phyloP scores from a whole-genome alignment of 1,140 invertebrate genomes.

The Pseudomyrmex sp. region DNA sequence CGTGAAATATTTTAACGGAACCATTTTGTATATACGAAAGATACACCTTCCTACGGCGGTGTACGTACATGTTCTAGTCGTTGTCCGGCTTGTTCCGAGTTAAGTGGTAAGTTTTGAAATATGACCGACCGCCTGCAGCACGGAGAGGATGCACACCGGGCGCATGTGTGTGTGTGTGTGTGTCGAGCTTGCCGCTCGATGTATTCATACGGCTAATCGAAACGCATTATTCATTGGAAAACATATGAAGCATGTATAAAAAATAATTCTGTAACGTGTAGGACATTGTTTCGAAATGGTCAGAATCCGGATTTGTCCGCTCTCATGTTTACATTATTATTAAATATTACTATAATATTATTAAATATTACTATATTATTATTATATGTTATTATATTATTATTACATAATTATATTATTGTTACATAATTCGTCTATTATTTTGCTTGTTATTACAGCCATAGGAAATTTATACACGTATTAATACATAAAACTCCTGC shows the following conservation, averaged over 20 bases:
- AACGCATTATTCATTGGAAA: neutral
- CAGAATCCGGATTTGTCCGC: too few species aligned
- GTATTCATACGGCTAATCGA: conserved; percentile 4
- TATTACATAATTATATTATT: too few species aligned
- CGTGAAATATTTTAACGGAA: conserved; percentile 64
- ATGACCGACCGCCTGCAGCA: conserved; percentile 47
- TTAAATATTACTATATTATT: too few species aligned
- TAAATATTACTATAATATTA: too few species aligned
- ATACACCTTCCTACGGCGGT: conserved; percentile 36
- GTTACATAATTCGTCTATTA: too few species aligned
- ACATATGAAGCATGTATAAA: neutral
- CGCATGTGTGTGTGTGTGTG: neutral
- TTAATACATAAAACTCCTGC: too few species aligned
- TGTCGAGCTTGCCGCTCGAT: neutral
- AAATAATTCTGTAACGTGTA: too few species aligned
- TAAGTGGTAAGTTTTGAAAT: conserved; percentile 80
- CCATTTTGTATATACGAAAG: conserved; percentile 49
- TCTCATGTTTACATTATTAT: too few species aligned
- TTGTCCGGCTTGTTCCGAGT: conserved; percentile 63
- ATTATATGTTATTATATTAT: too few species aligned
- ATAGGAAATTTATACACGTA: too few species aligned
- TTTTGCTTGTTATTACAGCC: too few species aligned
- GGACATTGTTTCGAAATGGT: too few species aligned
- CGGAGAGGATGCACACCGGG: neutral
- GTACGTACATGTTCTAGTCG: conserved; percentile 26